Evolutionary conservation across 2,797 vertebrate genomes (phyloP), one percentile per base, ranked within the genome.

Genomic region (Pantherophis alleghaniensis): DNA sequence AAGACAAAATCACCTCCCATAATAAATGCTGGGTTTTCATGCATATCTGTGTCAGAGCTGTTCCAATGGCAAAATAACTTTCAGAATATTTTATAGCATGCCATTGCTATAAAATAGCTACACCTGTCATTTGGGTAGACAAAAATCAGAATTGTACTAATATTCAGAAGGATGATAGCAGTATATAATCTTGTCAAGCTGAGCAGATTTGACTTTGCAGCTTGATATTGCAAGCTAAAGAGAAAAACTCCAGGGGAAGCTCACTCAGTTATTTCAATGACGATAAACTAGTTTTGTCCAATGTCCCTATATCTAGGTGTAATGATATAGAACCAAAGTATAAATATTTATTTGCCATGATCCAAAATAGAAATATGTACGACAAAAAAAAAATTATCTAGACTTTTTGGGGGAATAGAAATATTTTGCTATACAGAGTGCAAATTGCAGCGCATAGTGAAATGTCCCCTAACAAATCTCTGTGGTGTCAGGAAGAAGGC

Each of bases 111-210:
- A 96, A 98, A 97, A 96, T 96, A 97, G 95, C 90, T 97, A 95
- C 94, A 92, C 95, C 95, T 98, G 97, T 97, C 95, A 97, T 95
- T 96, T 96, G 94, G 42, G 60, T 93, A 96, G 96, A 96, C 95
- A 96, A 97, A 97, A 97, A 96, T 97, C 97, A 97, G 96, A 97
- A 97, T 97, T 97, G 97, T 94, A 95, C 96, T 97, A 97, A 97
- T 97, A 97, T 97, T 95, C 93, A 94, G 89, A 93, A 88, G 61
- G 89, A 88, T 97, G 97, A 96, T 96, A 97, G 88, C 87, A 95
- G 94, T 96, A 96, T 95, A 97, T 98, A 97, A 97, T 96, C 95
- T 96, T 97, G 96, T 97, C 96, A 97, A 92, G 92, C 22, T 93
- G 93, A 60, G 89, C 74, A 95, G 94, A 96, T 97, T 94, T 96